Evolutionary conservation across 2,797 vertebrate species (phyloP), one percentile per base, ranked within the genome.

Genomic region (Salmo trutta): DNA sequence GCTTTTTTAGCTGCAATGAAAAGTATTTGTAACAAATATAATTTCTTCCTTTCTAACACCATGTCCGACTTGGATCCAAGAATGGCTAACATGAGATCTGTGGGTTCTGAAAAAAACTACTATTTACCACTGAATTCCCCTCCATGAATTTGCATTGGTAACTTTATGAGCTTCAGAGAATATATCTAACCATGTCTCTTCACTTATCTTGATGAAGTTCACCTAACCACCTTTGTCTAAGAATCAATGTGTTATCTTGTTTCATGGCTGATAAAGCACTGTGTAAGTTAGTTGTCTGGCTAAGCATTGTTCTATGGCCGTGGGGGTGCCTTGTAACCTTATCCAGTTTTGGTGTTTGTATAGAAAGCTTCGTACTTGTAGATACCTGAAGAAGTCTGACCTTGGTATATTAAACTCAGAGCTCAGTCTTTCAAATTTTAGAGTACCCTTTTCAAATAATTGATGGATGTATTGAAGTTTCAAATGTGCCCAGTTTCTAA

Each of bases 111-210:
- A 67, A 67, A 17, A 47, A 47, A 14, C 10, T 0, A 3, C 10
- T 14, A 1, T 47, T 47, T 47, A 2, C 41, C 41, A 47, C 10
- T 47, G 3, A 47, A 47, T 47, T 14, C 41, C 41, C 17, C 19
- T 31, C 65, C 65, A 16, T 67, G 65, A 67, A 31, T 67, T 67
- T 67, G 27, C 14, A 67, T 31, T 67, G 65, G 62, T 56, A 56
- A 56, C 41, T 47, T 47, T 14, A 47, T 14, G 41, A 47, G 41
- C 41, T 47, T 47, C 56, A 59, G 56, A n/a, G 59, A 64, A 64
- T 24, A 24, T 21, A 62, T 62, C 24, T 62, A 62, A 62, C 59
- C 4, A 24, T 14, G 53, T 5, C 53, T 62, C 41, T 47, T 47
- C 41, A 47, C 10, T 47, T 47, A 47, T 1, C 41, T 47, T 0